These are phyloP conservation scores for Potamilus streckersoni DNA, from an alignment of 1,140 invertebrate species.

Conservation along the genomic window DNA sequence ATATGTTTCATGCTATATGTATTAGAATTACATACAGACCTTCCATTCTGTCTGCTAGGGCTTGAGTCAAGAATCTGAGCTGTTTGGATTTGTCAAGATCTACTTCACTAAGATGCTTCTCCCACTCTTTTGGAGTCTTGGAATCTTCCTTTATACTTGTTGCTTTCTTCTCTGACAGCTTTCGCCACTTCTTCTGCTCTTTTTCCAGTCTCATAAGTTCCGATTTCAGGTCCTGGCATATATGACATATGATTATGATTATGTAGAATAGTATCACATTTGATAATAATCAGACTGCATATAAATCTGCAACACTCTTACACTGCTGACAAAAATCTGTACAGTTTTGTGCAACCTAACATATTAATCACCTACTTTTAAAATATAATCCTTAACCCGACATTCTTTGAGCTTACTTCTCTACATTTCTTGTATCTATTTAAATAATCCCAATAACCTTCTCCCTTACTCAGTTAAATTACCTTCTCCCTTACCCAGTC, in stretches of 20 bases:
- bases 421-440: no score
- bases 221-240: constrained; percentile 46
- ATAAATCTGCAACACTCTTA: no score
- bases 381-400: no score
- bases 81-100: constrained; percentile 40
- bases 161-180: constrained; percentile 26
- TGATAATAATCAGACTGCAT: no score
- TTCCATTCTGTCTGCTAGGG: constrained; percentile 41
- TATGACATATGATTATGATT: background rate
- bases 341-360: no score
- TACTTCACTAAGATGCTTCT: constrained; percentile 31
- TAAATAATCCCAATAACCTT: no score
- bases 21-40: constrained; percentile 22
- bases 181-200: constrained; percentile 42
- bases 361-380: no score
- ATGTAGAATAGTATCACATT: background rate
- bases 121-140: constrained; percentile 25
- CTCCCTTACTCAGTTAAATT: no score
- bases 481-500: no score
- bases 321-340: no score
- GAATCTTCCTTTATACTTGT: constrained; percentile 19
- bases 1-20: background rate
- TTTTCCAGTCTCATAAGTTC: constrained; percentile 43
- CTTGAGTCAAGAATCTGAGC: constrained; percentile 35
- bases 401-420: no score